Percentiles rank a stretch among this genome's conserved stretches.
phyloP scores from a whole-genome alignment of 1,140 invertebrate genomes.

The Drosophila serrata region DNA sequence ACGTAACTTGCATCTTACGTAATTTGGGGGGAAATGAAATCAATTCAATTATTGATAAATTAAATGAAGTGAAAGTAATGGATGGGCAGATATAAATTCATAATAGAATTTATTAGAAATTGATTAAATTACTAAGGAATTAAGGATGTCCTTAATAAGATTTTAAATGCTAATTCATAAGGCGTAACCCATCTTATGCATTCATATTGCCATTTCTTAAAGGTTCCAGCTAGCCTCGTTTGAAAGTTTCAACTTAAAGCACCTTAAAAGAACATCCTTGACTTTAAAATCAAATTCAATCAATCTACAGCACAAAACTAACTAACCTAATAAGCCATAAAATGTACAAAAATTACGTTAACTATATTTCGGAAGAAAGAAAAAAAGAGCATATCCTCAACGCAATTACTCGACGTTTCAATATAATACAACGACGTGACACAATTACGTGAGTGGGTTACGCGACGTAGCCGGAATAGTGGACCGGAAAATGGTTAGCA shows the following conservation, averaged over 20 bases:
- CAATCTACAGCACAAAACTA: background rate
- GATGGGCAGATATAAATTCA: background rate
- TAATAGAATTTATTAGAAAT: background rate
- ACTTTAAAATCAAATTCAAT: background rate
- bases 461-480: constrained; percentile 20
- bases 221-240: background rate
- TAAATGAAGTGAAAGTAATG: background rate
- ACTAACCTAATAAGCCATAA: constrained; percentile 16
- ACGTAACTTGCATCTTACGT: background rate
- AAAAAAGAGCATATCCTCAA: background rate
- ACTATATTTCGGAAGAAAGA: constrained; percentile 2
- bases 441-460: constrained; percentile 46
- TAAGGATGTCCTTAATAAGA: too few species aligned
- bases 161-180: too few species aligned
- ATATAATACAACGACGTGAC: constrained; percentile 43
- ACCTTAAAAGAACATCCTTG: background rate
- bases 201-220: background rate
- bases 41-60: constrained; percentile 17
- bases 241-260: background rate
- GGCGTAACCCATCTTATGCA: background rate
- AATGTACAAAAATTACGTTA: constrained; percentile 28
- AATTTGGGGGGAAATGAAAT: constrained; percentile 7
- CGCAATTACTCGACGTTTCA: constrained; percentile 38
- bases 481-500: constrained; percentile 9
- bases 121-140: background rate